phyloP scores from a whole-genome alignment of 2,888 invertebrate species.

The Limnephilus marmoratus region DNA sequence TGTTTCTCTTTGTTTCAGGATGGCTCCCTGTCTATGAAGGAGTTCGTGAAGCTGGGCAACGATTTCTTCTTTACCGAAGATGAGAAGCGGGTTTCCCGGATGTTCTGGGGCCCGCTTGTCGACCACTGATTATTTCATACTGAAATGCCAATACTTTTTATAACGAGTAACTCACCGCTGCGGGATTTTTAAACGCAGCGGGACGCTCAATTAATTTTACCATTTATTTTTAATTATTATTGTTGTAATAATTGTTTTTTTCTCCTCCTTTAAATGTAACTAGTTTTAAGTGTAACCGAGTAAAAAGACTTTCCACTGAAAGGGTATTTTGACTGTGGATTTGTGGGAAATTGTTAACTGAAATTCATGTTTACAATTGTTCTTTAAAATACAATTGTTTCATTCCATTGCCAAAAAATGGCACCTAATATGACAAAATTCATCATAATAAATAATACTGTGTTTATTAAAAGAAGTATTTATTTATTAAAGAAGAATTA shows the following conservation, averaged over 20 bases:
- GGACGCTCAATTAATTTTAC: constrained; percentile 26
- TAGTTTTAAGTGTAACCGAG: not conserved
- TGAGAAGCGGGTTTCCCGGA: constrained; percentile 85
- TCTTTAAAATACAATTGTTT: not conserved
- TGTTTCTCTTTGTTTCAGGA: constrained; percentile 74
- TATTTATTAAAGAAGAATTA: too few relatives aligned
- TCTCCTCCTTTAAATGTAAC: not conserved
- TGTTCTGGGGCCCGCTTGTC: constrained; percentile 84
- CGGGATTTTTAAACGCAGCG: constrained; percentile 6
- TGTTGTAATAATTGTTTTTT: constrained; percentile 18
- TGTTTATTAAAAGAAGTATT: too few relatives aligned
- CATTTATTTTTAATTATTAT: not conserved
- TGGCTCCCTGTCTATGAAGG: constrained; percentile 85
- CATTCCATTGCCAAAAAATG: constrained; percentile 7
- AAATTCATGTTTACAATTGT: not conserved
- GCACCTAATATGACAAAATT: not conserved
- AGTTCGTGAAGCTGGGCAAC: constrained; percentile 88
- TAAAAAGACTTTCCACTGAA: not conserved
- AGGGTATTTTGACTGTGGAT: constrained; percentile 12
- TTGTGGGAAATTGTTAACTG: not conserved
- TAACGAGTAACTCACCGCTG: constrained; percentile 19
- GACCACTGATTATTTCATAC: constrained; percentile 64
- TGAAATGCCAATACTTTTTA: constrained; percentile 58
- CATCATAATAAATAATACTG: not conserved
- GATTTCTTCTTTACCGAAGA: constrained; percentile 90